A percentile compares a stretch with the other conserved stretches of the same genome.
Evolutionary conservation across 2,888 invertebrate species (phyloP).

Genomic region (Proisotoma minuta): DNA sequence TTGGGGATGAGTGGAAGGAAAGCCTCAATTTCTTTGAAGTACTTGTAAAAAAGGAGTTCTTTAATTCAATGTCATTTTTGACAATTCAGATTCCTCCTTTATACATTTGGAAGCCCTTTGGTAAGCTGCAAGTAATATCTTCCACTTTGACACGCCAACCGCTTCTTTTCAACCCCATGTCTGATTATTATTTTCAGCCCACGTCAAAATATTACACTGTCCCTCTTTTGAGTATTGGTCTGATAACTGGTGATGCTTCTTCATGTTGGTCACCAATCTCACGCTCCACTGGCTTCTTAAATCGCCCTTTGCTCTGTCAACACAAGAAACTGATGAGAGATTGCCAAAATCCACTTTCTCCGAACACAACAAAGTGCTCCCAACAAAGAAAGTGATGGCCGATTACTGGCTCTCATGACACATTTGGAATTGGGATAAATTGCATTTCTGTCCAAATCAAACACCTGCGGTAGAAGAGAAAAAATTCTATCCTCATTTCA

Average conservation of each 20-base stretch:
- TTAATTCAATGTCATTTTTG: slow-evolving; percentile 12
- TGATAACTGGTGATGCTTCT: too few species aligned
- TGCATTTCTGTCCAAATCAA: slow-evolving; percentile 14
- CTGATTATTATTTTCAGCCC: too few species aligned
- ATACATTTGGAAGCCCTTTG: not conserved
- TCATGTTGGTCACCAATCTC: slow-evolving; percentile 15
- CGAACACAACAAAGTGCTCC: not conserved
- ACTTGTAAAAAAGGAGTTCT: not conserved
- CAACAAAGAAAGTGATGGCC: slow-evolving; percentile 1
- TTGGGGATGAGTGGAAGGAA: too few species aligned
- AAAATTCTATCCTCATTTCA: not conserved
- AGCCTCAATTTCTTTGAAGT: slow-evolving; percentile 8
- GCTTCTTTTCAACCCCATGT: not conserved
- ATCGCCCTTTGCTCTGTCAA: slow-evolving; percentile 1
- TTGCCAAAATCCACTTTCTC: not conserved
- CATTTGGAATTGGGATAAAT: slow-evolving; percentile 6
- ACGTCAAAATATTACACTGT: too few species aligned
- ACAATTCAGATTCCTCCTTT: slow-evolving; percentile 9
- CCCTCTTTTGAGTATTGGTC: too few species aligned
- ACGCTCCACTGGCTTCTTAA: not conserved
- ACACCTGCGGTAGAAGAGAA: slow-evolving; percentile 9
- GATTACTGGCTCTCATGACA: not conserved
- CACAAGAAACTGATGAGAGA: not conserved
- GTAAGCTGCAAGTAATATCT: not conserved
- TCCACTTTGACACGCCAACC: not conserved